phyloP scores from a whole-genome alignment of 2,888 invertebrate genomes.

The Strigamia crassipes region DNA sequence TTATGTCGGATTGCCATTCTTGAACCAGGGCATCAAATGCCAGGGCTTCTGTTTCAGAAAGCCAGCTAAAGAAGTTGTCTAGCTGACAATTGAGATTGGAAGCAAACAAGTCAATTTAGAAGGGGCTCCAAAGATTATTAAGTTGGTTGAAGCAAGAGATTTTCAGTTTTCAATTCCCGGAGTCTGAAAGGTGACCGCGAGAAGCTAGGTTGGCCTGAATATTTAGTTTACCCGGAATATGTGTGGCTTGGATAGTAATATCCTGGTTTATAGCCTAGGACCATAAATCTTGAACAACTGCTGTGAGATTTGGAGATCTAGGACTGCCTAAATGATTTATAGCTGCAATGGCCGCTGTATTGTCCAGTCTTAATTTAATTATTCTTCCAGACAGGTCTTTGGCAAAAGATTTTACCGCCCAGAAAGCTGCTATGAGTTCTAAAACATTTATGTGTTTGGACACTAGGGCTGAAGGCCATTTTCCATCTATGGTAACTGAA shows the following conservation, averaged over 20 bases:
- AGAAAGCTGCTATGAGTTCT: background rate
- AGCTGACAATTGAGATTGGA: too few relatives aligned
- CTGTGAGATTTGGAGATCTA: background rate
- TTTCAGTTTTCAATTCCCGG: background rate
- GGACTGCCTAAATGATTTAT: background rate
- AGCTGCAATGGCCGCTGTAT: background rate
- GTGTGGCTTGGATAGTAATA: background rate
- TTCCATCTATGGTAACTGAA: too few relatives aligned
- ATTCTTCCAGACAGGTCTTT: background rate
- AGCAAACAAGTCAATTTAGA: background rate
- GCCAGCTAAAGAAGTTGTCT: background rate
- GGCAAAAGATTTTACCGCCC: background rate
- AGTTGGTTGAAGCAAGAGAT: too few relatives aligned
- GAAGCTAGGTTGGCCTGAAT: background rate
- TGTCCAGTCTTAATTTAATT: background rate
- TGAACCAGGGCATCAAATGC: background rate
- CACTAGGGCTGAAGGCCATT: too few relatives aligned
- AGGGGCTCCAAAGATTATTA: background rate
- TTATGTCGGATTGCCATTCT: too few relatives aligned
- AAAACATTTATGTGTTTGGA: too few relatives aligned
- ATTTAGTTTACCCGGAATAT: background rate
- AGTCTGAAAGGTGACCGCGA: background rate
- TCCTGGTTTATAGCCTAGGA: background rate
- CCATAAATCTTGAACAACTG: background rate
- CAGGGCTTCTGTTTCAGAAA: background rate